Conservation (phyloP, 2,797 vertebrate genomes). For the Simalia tracyae region DNA sequence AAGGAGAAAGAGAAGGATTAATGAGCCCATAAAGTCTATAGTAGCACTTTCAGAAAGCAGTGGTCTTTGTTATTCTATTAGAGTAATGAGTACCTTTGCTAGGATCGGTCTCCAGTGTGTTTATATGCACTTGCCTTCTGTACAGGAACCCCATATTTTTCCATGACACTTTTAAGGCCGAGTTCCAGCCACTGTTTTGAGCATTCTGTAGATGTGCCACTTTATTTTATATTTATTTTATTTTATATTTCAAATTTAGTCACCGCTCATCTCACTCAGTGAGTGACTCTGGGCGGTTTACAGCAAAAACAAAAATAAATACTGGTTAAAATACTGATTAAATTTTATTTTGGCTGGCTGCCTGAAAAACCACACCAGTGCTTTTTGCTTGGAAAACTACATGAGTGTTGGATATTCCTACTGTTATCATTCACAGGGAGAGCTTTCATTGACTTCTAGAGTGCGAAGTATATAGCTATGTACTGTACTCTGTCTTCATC, state of each 20-base stretch:
- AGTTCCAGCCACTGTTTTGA: not conserved
- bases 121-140: constrained; percentile 18
- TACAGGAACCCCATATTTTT: not conserved
- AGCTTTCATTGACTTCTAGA: not conserved
- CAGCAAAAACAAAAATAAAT: too few species aligned
- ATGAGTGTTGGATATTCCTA: not conserved
- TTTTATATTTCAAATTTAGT: too few species aligned
- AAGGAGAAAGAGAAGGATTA: not conserved
- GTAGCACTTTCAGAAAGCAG: constrained; percentile 19
- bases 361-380: not conserved
- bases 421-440: not conserved
- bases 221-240: not conserved
- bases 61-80: not conserved
- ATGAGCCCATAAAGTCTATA: not conserved
- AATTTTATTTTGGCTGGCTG: not conserved
- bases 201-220: not conserved
- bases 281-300: too few species aligned
- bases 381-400: not conserved
- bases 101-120: not conserved
- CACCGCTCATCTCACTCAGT: too few species aligned
- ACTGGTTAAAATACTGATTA: too few species aligned
- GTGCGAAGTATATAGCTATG: fast-evolving
- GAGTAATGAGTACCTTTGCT: not conserved
- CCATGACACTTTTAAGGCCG: not conserved
- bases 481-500: constrained; percentile 17